Evolutionary conservation across 2,888 invertebrate genomes (phyloP), one percentile per base, ranked within the genome.

Genomic region (Drosophila robusta): DNA sequence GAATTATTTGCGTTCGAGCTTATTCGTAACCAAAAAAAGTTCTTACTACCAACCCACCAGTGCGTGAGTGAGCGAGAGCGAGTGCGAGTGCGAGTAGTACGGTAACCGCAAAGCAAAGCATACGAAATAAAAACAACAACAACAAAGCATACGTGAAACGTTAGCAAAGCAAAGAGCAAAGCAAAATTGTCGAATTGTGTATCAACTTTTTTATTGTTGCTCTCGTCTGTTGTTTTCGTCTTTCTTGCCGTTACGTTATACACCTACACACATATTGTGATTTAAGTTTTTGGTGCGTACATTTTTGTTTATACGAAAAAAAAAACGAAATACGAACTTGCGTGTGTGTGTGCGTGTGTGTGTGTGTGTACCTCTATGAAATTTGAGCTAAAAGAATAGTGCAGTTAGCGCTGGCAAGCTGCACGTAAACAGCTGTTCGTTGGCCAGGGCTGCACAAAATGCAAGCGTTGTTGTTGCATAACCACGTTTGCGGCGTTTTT

Each of bases 41-140:
- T 81, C 77, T 87, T 65, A 52, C 63, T 63, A 67, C 56, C 58
- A 70, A 60, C 62, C 70, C 58, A 68, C 45, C 52, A 70, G 71
- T 78, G 80, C 72, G 80, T 78, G 85, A 83, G 88, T 78, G 88
- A 74, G 75, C 64, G 83, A 83, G 70, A 83, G 70, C 60, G 66
- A 78, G 56, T 63, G 57, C 61, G 56, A 73, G 58, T 55, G 82
- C 68, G 71, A 74, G 77, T 49, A 75, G 75, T 70, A 44, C 78
- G 71, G 69, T 71, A 79, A 79, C 72, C 85, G 79, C 76, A 79
- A 78, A 77, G 74, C 74, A 81, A 78, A 78, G 79, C 70, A 72
- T 69, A 77, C 71, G 62, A 80, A 88, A 79, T 54, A 80, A 74
- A 72, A 80, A 80, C 80, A 83, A 78, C 77, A 82, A 74, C 68